Conservation (phyloP, 2,113 vertebrate species). For the Heliornis fulica region DNA sequence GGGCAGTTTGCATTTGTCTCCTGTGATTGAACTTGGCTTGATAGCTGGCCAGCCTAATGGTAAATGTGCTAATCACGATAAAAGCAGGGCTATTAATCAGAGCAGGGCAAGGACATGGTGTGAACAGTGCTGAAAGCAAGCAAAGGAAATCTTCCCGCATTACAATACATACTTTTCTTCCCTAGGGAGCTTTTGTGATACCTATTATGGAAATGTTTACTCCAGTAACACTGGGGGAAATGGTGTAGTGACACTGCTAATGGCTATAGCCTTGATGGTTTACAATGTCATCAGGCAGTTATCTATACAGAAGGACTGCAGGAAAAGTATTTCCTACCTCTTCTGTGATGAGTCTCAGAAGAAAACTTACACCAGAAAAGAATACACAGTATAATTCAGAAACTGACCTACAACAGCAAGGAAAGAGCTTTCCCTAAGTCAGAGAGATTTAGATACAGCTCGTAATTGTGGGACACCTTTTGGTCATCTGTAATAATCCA, state of each 20-base stretch:
- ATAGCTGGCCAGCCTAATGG: neutral
- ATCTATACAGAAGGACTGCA: neutral
- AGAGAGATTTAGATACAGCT: neutral
- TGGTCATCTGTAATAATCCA: neutral
- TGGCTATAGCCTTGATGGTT: neutral
- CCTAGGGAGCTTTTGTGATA: neutral
- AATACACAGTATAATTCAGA: neutral
- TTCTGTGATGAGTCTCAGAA: neutral
- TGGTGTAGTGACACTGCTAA: neutral
- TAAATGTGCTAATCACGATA: neutral
- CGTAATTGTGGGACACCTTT: neutral
- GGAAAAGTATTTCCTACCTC: neutral
- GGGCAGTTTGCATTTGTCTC: neutral
- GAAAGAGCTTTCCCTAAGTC: neutral
- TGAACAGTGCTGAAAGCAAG: neutral
- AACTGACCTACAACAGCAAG: neutral
- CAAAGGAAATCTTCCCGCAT: neutral
- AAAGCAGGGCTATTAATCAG: constrained; percentile 25
- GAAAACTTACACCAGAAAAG: neutral
- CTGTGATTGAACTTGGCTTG: neutral
- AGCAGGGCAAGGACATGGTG: neutral
- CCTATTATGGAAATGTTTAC: constrained; percentile 53
- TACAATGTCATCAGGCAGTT: neutral
- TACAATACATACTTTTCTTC: neutral
- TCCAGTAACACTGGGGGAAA: neutral